These are phyloP conservation scores for Uria lomvia DNA, from an alignment of 2,113 vertebrate species.

Conservation along the genomic window DNA sequence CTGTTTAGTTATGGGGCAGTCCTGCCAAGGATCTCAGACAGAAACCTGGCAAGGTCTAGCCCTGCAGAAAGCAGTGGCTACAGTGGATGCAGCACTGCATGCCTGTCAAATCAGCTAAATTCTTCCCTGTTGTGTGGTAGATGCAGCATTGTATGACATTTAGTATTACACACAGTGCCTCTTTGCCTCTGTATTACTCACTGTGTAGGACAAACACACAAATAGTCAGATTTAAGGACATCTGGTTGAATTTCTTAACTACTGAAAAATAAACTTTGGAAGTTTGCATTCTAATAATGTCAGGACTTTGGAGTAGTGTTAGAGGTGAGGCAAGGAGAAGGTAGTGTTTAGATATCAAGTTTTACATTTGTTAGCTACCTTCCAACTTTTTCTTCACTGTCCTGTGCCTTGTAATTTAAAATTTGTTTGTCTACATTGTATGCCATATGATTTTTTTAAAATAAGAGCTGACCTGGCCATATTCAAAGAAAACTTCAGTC, in stretches of 20 bases:
- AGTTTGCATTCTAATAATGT: neutral
- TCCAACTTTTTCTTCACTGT: neutral
- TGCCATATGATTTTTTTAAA: neutral
- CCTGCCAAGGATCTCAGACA: neutral
- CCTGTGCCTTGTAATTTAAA: neutral
- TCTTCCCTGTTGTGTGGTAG: neutral
- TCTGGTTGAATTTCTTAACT: neutral
- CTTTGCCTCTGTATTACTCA: neutral
- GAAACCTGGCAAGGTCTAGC: neutral
- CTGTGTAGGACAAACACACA: neutral
- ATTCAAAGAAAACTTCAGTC: neutral
- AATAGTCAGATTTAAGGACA: neutral
- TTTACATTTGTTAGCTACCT: neutral
- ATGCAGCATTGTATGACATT: neutral
- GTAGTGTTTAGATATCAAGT: neutral
- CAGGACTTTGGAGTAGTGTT: neutral
- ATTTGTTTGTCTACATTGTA: neutral
- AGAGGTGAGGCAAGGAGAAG: neutral
- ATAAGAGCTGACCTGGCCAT: neutral
- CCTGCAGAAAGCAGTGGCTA: neutral
- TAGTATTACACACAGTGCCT: neutral
- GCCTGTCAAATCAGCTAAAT: neutral
- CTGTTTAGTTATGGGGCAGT: neutral
- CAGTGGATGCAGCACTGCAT: neutral
- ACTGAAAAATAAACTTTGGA: neutral